Conservation (phyloP, 2,888 invertebrate species). For the Malachius bipustulatus region DNA sequence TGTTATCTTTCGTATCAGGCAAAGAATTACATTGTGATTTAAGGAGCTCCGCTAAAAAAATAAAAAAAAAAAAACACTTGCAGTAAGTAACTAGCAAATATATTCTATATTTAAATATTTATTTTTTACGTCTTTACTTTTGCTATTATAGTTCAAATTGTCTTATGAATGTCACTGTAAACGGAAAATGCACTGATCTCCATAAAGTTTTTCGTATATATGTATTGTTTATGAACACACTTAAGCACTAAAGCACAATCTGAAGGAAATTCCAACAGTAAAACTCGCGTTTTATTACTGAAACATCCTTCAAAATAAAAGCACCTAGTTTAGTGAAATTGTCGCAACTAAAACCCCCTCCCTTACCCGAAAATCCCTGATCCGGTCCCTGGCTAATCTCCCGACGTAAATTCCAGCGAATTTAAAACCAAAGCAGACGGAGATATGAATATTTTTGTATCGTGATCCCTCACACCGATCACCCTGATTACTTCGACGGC, state of each 20-base stretch:
- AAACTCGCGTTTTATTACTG: too few species aligned
- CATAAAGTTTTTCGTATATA: conserved; percentile 29
- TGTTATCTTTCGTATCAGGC: too few species aligned
- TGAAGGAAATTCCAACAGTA: not conserved
- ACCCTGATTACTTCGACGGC: too few species aligned
- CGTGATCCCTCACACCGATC: too few species aligned
- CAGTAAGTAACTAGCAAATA: conserved; percentile 25
- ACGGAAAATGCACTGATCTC: conserved; percentile 32
- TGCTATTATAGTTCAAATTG: too few species aligned
- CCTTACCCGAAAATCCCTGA: conserved; percentile 18
- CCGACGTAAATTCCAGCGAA: too few species aligned
- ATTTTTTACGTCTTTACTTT: conserved; percentile 33
- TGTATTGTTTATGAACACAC: conserved; percentile 32
- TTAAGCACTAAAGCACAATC: conserved; percentile 27
- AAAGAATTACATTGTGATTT: too few species aligned
- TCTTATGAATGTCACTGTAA: conserved; percentile 30
- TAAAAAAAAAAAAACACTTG: conserved; percentile 24
- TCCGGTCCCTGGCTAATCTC: conserved; percentile 14
- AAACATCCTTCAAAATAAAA: too few species aligned
- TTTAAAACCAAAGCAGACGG: too few species aligned
- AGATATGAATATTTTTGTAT: too few species aligned
- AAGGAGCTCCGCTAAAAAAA: conserved; percentile 29
- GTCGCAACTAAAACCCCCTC: conserved; percentile 27
- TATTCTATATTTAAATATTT: conserved; percentile 30
- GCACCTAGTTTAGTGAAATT: conserved; percentile 27